phyloP scores from a whole-genome alignment of 2,797 vertebrate species.

The Falco naumanni region DNA sequence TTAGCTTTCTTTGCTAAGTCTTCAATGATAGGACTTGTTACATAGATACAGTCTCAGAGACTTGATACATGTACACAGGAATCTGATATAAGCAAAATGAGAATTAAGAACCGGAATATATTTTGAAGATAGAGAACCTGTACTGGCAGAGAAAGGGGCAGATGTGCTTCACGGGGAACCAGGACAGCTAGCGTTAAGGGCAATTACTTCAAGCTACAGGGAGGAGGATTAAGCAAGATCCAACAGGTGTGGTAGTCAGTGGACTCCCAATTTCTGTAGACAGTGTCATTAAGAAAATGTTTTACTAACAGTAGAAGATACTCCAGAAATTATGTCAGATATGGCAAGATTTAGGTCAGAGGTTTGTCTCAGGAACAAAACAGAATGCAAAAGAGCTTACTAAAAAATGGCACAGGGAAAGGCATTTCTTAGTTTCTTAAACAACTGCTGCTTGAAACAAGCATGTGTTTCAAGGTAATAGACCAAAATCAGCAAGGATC shows the following conservation, averaged over 20 bases:
- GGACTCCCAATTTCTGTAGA: not conserved
- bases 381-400: not conserved
- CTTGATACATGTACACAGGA: accelerated
- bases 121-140: not conserved
- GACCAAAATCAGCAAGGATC: not conserved
- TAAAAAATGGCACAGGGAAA: not conserved
- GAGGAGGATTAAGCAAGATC: slow-evolving; percentile 2
- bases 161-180: not conserved
- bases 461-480: not conserved
- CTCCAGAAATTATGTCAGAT: not conserved
- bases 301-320: not conserved
- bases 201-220: not conserved
- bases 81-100: not conserved
- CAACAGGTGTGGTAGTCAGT: not conserved
- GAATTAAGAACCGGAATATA: not conserved
- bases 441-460: not conserved
- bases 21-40: not conserved
- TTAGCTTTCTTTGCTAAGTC: not conserved
- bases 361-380: not conserved
- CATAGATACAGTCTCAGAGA: not conserved
- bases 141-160: not conserved
- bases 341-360: not conserved
- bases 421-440: not conserved
- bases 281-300: not conserved
- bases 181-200: not conserved